A percentile compares a stretch with the other conserved stretches of the same genome.
Evolutionary conservation across 2,888 invertebrate genomes (phyloP).

Genomic region (Colostygia pectinataria): DNA sequence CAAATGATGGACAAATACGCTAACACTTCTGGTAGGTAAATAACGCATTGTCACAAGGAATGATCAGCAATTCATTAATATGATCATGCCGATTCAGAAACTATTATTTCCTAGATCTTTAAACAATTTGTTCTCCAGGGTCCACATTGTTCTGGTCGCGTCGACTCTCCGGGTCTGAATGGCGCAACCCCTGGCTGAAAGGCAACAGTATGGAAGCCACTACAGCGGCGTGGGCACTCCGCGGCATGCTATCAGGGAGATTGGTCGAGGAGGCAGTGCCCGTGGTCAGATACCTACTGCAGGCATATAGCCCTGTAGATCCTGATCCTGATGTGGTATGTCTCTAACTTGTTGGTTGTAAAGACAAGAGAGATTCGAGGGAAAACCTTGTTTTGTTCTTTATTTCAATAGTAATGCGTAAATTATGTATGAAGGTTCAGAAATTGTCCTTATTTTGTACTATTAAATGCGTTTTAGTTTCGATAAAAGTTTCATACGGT

Average conservation of each 20-base stretch:
- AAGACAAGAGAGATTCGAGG: neutral
- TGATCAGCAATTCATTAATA: too few relatives aligned
- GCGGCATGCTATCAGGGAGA: constrained; percentile 84
- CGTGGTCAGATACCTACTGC: constrained; percentile 64
- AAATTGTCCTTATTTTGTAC: too few relatives aligned
- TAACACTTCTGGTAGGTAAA: constrained; percentile 67
- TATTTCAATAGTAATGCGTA: too few relatives aligned
- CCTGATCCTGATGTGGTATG: constrained; percentile 72
- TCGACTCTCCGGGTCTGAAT: constrained; percentile 56
- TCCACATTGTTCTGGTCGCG: constrained; percentile 71
- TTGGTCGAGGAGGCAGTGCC: constrained; percentile 63
- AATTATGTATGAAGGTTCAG: too few relatives aligned
- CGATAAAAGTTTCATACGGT: neutral
- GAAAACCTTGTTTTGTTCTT: neutral
- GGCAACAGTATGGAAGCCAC: constrained; percentile 84
- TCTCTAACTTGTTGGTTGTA: neutral
- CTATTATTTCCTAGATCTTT: neutral
- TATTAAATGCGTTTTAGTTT: too few relatives aligned
- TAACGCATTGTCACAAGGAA: too few relatives aligned
- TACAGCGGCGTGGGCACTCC: constrained; percentile 93
- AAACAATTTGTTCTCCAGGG: constrained; percentile 41
- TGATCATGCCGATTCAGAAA: neutral
- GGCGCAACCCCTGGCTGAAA: constrained; percentile 72
- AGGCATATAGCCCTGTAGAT: constrained; percentile 52
- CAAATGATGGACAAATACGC: constrained; percentile 76